Conservation (phyloP, 2,888 invertebrate species). For the Calameuta filiformis region DNA sequence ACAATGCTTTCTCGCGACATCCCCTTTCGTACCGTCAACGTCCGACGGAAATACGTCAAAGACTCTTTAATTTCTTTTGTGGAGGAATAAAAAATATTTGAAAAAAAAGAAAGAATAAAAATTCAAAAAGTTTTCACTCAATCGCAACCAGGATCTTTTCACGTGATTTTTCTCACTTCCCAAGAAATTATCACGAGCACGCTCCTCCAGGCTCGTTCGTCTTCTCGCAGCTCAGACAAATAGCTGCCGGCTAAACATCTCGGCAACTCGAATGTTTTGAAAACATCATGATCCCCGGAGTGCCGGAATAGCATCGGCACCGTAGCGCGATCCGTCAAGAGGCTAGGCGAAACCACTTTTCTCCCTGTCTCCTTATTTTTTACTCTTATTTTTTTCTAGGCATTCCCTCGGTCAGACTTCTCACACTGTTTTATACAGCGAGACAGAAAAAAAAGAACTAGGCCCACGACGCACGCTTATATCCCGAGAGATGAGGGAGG, state of each 20-base stretch:
- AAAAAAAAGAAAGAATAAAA: neutral
- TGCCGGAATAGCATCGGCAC: constrained; percentile 14
- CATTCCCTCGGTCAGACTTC: neutral
- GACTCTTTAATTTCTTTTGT: neutral
- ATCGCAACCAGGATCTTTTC: neutral
- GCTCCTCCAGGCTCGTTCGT: neutral
- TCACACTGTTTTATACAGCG: neutral
- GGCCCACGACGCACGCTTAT: neutral
- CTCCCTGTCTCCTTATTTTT: constrained; percentile 1
- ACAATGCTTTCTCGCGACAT: constrained; percentile 41
- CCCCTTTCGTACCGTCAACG: neutral
- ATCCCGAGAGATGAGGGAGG: neutral
- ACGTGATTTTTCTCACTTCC: neutral
- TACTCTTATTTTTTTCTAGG: neutral
- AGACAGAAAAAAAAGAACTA: neutral
- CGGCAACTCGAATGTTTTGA: constrained; percentile 9
- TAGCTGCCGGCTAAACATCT: neutral
- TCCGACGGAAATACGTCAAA: neutral
- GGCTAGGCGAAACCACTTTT: constrained; percentile 4
- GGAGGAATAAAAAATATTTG: neutral
- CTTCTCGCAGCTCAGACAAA: neutral
- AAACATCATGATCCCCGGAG: constrained; percentile 14
- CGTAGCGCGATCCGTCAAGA: constrained; percentile 17
- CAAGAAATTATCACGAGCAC: neutral
- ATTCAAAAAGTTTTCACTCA: neutral